Conservation (phyloP, 2,113 vertebrate species). For the Nanorana parkeri region DNA sequence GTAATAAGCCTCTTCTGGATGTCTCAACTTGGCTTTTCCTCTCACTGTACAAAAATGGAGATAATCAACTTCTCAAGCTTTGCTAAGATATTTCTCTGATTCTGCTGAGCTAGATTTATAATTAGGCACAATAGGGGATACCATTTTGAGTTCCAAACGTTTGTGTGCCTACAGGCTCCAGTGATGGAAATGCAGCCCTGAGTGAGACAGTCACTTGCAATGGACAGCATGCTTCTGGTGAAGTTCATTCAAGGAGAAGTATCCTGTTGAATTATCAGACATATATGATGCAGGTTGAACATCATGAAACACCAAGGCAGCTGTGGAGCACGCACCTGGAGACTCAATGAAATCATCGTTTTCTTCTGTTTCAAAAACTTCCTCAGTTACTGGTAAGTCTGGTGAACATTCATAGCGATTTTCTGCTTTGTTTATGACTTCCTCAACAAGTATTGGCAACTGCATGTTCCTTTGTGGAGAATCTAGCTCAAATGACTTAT, state of each 20-base stretch:
- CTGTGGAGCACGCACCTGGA: neutral
- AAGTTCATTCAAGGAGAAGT: conserved; percentile 30
- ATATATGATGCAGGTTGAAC: neutral
- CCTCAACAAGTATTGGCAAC: neutral
- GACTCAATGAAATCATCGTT: neutral
- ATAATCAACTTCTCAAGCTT: neutral
- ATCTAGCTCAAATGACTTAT: conserved; percentile 32
- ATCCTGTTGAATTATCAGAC: neutral
- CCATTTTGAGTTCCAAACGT: no score
- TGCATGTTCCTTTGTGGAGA: neutral
- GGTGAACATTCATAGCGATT: neutral
- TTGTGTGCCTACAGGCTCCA: no score
- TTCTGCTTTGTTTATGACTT: neutral
- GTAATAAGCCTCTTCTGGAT: neutral
- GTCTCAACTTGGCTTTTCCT: neutral
- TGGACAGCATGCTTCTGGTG: conserved; percentile 18
- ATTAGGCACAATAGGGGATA: no score
- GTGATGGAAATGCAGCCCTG: no score
- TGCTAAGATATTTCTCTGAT: no score
- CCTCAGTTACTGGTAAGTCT: neutral
- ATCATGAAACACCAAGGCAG: neutral
- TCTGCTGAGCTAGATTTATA: no score
- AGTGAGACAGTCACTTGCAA: neutral
- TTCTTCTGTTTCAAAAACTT: neutral
- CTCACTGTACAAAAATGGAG: neutral